Percentiles rank a stretch among this genome's conserved stretches.
Evolutionary conservation across 1,140 invertebrate species (phyloP).

Genomic region (Rhynchophorus ferrugineus): DNA sequence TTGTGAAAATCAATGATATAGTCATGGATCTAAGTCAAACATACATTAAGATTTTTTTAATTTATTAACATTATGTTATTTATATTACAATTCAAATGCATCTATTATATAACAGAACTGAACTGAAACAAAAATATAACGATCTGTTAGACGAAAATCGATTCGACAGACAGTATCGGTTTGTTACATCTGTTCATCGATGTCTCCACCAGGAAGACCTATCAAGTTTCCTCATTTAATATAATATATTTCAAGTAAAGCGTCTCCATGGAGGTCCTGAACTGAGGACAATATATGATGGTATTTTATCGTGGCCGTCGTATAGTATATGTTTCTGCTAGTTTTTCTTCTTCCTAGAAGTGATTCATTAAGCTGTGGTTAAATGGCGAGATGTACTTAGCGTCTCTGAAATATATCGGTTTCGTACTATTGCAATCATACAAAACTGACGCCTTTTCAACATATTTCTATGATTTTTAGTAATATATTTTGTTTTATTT

Average conservation of each 20-base stretch:
- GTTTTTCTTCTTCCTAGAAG: background rate
- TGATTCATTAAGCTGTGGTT: background rate
- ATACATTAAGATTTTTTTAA: too few relatives aligned
- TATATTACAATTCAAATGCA: too few relatives aligned
- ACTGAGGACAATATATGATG: background rate
- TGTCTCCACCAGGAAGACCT: background rate
- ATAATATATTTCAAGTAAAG: background rate
- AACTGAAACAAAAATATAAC: too few relatives aligned
- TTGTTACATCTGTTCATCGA: background rate
- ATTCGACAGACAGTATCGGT: background rate
- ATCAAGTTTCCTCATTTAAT: background rate
- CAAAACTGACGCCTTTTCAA: too few relatives aligned
- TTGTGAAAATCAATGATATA: too few relatives aligned
- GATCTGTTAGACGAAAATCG: background rate
- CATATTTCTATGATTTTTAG: too few relatives aligned
- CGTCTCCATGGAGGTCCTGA: background rate
- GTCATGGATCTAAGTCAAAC: too few relatives aligned
- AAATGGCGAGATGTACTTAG: background rate
- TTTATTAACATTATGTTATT: too few relatives aligned
- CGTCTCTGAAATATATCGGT: too few relatives aligned
- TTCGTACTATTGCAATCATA: too few relatives aligned
- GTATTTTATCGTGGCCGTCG: background rate
- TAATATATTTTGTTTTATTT: too few relatives aligned
- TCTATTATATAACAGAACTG: too few relatives aligned
- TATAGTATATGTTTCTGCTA: background rate